Evolutionary conservation across 2,797 vertebrate genomes (phyloP).

Genomic region (Pyrocephalus nanus): DNA sequence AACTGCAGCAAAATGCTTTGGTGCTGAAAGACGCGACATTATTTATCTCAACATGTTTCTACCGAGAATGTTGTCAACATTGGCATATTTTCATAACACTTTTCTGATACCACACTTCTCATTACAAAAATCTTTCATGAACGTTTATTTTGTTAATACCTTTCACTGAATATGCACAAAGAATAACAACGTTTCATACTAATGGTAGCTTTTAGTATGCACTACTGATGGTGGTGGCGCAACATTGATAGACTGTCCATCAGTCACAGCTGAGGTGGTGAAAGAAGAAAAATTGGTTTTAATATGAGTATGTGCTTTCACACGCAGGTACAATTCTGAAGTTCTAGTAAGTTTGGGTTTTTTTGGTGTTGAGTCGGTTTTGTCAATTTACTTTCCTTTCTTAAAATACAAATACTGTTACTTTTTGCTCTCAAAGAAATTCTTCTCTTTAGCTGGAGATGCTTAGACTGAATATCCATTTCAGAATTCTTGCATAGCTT

Average conservation of each 20-base stretch:
- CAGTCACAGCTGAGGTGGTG: background rate
- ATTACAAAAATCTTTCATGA: background rate
- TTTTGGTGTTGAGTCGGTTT: background rate
- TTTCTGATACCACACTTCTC: background rate
- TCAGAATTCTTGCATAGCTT: background rate
- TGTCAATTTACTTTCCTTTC: background rate
- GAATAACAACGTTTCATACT: background rate
- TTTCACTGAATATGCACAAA: background rate
- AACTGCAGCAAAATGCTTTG: background rate
- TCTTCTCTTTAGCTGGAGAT: background rate
- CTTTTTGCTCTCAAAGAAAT: background rate
- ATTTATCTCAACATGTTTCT: background rate
- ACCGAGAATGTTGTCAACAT: background rate
- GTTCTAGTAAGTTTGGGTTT: background rate
- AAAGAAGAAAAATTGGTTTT: background rate
- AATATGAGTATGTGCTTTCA: background rate
- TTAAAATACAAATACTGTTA: background rate
- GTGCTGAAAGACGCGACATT: background rate
- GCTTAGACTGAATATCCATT: background rate
- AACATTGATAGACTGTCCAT: background rate
- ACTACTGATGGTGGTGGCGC: background rate
- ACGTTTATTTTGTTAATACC: background rate
- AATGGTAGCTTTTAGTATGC: background rate
- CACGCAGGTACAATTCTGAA: background rate
- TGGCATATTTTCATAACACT: background rate